Percentiles rank a stretch among this genome's conserved stretches.
Evolutionary conservation across 2,797 vertebrate species (phyloP).

Genomic region (Peromyscus nudipes): DNA sequence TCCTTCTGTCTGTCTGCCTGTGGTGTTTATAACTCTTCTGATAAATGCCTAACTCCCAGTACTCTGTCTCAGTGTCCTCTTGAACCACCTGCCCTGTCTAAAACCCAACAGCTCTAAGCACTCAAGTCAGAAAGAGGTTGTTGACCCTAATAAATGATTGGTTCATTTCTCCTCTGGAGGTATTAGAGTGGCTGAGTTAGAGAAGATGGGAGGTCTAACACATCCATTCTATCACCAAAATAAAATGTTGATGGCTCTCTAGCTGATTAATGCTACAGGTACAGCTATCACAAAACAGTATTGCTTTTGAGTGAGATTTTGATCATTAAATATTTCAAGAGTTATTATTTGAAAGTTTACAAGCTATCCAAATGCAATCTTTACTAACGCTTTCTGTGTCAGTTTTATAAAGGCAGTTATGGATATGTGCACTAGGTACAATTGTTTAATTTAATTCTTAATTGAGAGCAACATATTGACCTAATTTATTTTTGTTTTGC

Average conservation of each 20-base stretch:
- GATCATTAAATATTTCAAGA: neutral
- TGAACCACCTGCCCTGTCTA: neutral
- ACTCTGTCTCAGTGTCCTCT: too few relatives aligned
- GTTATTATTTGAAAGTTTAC: neutral
- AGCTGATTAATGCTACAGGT: neutral
- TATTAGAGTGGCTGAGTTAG: neutral
- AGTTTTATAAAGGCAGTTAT: neutral
- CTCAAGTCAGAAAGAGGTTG: neutral
- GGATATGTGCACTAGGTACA: neutral
- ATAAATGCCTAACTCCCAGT: neutral
- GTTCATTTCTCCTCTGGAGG: neutral
- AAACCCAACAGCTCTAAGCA: neutral
- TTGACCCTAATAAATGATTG: neutral
- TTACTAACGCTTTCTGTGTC: neutral
- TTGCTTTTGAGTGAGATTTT: slow-evolving; percentile 32
- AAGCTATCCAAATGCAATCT: neutral
- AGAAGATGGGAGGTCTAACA: neutral
- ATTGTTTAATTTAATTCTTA: neutral
- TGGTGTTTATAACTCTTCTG: neutral
- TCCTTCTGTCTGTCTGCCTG: neutral
- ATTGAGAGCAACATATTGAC: neutral
- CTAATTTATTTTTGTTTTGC: neutral
- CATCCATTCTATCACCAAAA: neutral
- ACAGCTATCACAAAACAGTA: neutral
- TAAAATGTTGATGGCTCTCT: neutral